Conservation (phyloP, 2,888 invertebrate species). For the Molorchus minor region DNA sequence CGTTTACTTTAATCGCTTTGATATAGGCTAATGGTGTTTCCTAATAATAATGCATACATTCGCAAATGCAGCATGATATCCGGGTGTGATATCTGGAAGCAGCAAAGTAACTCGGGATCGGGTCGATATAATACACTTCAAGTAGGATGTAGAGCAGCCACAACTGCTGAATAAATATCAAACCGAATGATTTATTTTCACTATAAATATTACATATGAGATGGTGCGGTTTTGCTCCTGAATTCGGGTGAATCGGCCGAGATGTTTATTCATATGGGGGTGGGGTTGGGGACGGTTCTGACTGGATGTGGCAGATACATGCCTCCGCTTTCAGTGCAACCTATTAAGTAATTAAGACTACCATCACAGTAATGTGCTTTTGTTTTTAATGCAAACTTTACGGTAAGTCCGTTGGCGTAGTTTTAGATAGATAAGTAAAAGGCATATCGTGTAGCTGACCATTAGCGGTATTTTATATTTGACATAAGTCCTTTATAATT, state of each 20-base stretch:
- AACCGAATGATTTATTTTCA: constrained; percentile 46
- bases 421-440: constrained; percentile 3
- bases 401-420: constrained; percentile 3
- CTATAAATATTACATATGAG: constrained; percentile 46
- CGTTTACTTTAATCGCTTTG: not conserved
- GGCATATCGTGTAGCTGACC: not conserved
- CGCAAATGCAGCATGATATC: constrained; percentile 3
- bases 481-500: too few species aligned
- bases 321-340: constrained; percentile 36
- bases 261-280: constrained; percentile 35
- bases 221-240: constrained; percentile 33
- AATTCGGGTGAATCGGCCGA: constrained; percentile 22
- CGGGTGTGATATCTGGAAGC: not conserved
- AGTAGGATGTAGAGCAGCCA: constrained; percentile 25
- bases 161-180: constrained; percentile 41
- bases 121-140: constrained; percentile 23
- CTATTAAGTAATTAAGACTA: constrained; percentile 34
- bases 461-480: too few species aligned
- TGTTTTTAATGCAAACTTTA: constrained; percentile 1
- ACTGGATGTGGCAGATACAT: constrained; percentile 35
- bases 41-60: constrained; percentile 12
- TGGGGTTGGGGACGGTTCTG: constrained; percentile 3
- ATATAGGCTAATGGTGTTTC: not conserved
- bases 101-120: constrained; percentile 5
- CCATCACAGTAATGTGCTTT: constrained; percentile 15